These are phyloP conservation scores for Atta cephalotes DNA, from an alignment of 1,140 invertebrate genomes.

Conservation along the genomic window DNA sequence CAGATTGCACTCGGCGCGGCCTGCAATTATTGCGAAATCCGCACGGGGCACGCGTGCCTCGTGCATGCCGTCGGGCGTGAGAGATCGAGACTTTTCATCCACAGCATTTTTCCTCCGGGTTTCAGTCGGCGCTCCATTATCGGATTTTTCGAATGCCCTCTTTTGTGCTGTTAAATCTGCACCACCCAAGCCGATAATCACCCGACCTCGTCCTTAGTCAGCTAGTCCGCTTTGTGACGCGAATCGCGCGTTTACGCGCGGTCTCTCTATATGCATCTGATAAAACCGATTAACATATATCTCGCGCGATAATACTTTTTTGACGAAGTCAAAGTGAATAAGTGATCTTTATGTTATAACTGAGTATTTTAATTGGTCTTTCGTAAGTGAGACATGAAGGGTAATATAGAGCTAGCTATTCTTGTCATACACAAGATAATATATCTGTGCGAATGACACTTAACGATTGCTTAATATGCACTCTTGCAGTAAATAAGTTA, in stretches of 20 bases:
- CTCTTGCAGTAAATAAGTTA: slow-evolving; percentile 11
- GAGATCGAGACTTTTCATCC: slow-evolving; percentile 69
- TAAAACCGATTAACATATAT: slow-evolving; percentile 31
- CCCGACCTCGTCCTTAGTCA: slow-evolving; percentile 41
- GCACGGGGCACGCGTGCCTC: slow-evolving; percentile 49
- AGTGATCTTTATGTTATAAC: slow-evolving; percentile 19
- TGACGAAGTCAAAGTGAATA: no score
- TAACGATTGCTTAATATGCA: slow-evolving; percentile 10
- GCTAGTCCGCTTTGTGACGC: neutral
- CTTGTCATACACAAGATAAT: slow-evolving; percentile 30
- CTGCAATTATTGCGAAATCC: slow-evolving; percentile 71
- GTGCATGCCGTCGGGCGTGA: slow-evolving; percentile 53
- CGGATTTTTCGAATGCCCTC: no score
- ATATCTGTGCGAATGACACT: slow-evolving; percentile 18
- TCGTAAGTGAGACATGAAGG: neutral
- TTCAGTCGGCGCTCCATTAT: no score
- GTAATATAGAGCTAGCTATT: neutral
- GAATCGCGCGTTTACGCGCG: neutral
- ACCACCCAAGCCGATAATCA: slow-evolving; percentile 36
- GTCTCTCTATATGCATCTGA: slow-evolving; percentile 16
- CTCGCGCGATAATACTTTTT: slow-evolving; percentile 12
- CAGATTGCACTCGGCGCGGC: slow-evolving; percentile 62
- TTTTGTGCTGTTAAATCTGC: neutral
- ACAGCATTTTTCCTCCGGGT: neutral
- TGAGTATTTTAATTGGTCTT: slow-evolving; percentile 20